phyloP scores from a whole-genome alignment of 2,797 vertebrate species.

The Erethizon dorsatum region DNA sequence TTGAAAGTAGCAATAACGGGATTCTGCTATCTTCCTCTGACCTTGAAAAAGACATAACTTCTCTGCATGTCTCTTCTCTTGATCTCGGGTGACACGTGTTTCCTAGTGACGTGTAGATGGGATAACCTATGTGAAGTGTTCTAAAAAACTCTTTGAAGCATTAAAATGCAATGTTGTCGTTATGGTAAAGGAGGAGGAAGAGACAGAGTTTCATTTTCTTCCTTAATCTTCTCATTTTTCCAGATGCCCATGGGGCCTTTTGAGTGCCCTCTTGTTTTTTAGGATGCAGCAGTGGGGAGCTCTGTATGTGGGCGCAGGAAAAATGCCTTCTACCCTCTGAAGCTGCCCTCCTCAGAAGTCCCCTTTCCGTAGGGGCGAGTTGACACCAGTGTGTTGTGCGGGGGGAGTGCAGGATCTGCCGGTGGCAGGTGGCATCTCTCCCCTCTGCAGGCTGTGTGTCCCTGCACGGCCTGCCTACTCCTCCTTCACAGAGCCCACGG shows the following conservation, averaged over 20 bases:
- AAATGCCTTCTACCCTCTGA: slow-evolving; percentile 37
- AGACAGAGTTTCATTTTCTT: slow-evolving; percentile 70
- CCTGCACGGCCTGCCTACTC: not conserved
- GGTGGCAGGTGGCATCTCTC: not conserved
- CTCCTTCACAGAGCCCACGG: not conserved
- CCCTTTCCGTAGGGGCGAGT: not conserved
- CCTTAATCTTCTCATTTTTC: slow-evolving; percentile 72
- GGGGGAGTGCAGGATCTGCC: not conserved
- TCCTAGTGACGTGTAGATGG: slow-evolving; percentile 22
- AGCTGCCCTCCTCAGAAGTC: not conserved
- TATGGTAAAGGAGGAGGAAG: not conserved
- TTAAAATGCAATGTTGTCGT: slow-evolving; percentile 32
- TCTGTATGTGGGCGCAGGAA: not conserved
- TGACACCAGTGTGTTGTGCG: not conserved
- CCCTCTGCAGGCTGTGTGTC: not conserved
- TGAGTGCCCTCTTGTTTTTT: not conserved
- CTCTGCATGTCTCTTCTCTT: not conserved
- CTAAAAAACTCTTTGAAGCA: slow-evolving; percentile 57
- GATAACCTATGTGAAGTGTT: not conserved
- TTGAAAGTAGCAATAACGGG: slow-evolving; percentile 68
- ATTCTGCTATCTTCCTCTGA: slow-evolving; percentile 62
- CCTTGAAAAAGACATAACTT: slow-evolving; percentile 69
- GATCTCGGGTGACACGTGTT: slow-evolving; percentile 13
- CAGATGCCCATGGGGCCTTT: slow-evolving; percentile 46
- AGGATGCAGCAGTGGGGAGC: not conserved